Conservation (phyloP, 1,140 invertebrate genomes). For the Parasteatoda tepidariorum region DNA sequence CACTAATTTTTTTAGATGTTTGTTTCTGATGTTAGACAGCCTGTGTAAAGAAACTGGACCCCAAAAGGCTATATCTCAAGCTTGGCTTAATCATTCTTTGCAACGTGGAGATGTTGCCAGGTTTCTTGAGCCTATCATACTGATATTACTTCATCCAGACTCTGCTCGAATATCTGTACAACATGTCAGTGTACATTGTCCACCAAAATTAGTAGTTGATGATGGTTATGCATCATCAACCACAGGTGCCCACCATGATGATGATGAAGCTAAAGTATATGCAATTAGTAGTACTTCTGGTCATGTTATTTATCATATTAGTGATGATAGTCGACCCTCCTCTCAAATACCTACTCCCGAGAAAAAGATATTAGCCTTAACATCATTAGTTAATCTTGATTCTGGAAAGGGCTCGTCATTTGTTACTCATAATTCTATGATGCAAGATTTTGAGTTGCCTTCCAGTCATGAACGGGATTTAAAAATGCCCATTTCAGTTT, state of each 20-base stretch:
- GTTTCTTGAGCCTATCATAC: slow-evolving; percentile 82
- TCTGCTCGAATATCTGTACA: slow-evolving; percentile 88
- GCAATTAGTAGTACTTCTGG: slow-evolving; percentile 88
- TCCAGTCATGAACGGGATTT: slow-evolving; percentile 65
- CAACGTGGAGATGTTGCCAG: slow-evolving; percentile 82
- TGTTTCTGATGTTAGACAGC: slow-evolving; percentile 83
- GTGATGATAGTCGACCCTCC: slow-evolving; percentile 63
- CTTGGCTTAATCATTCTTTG: slow-evolving; percentile 80
- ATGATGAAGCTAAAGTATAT: slow-evolving; percentile 77
- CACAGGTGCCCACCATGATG: slow-evolving; percentile 63
- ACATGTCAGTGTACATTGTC: slow-evolving; percentile 79
- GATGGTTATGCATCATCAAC: slow-evolving; percentile 54
- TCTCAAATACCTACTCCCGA: slow-evolving; percentile 56
- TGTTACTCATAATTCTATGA: slow-evolving; percentile 71
- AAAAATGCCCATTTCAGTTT: slow-evolving; percentile 71
- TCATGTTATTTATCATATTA: slow-evolving; percentile 86
- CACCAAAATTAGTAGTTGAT: slow-evolving; percentile 22
- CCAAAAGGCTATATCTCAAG: slow-evolving; percentile 78
- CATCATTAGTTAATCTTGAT: slow-evolving; percentile 51
- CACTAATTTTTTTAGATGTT: slow-evolving; percentile 72
- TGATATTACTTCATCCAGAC: slow-evolving; percentile 82
- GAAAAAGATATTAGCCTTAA: slow-evolving; percentile 62
- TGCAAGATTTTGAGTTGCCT: slow-evolving; percentile 73
- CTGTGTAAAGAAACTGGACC: slow-evolving; percentile 78
- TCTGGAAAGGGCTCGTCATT: slow-evolving; percentile 59